These are phyloP conservation scores for Ivindomyrus marchei DNA, from an alignment of 2,113 vertebrate genomes.

Conservation along the genomic window DNA sequence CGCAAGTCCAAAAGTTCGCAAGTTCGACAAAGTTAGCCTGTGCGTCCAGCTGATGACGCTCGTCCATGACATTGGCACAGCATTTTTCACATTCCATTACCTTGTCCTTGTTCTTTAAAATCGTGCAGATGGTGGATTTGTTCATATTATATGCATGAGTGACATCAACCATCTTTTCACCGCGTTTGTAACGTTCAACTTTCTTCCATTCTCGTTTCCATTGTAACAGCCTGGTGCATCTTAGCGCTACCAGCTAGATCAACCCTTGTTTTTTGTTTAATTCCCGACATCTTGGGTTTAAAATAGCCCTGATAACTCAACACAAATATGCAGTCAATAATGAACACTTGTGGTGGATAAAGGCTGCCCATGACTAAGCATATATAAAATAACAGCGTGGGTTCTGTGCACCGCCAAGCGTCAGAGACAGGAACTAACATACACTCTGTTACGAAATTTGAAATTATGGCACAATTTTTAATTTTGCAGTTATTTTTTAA, in stretches of 20 bases:
- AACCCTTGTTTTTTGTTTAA: not conserved
- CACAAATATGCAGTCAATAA: not conserved
- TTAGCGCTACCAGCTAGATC: not conserved
- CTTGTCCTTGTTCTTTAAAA: not conserved
- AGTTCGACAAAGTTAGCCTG: not conserved
- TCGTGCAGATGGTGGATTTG: not conserved
- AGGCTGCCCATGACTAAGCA: not conserved
- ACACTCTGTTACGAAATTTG: not conserved
- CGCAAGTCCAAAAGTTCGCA: not conserved
- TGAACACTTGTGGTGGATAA: not conserved
- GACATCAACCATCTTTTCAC: not conserved
- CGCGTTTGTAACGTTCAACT: not conserved
- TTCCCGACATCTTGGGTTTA: not conserved
- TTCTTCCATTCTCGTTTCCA: not conserved
- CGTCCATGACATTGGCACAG: not conserved
- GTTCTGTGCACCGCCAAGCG: not conserved
- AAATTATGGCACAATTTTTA: not conserved
- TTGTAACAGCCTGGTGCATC: not conserved
- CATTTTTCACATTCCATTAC: not conserved
- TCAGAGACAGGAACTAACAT: not conserved
- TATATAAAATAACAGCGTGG: not conserved
- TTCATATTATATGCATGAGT: not conserved
- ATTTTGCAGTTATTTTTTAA: not conserved
- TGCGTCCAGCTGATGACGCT: not conserved
- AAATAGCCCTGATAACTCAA: not conserved